A percentile compares a stretch with the other conserved stretches of the same genome.
Conservation (phyloP, 2,888 invertebrate species). For the Germaria angustata region DNA sequence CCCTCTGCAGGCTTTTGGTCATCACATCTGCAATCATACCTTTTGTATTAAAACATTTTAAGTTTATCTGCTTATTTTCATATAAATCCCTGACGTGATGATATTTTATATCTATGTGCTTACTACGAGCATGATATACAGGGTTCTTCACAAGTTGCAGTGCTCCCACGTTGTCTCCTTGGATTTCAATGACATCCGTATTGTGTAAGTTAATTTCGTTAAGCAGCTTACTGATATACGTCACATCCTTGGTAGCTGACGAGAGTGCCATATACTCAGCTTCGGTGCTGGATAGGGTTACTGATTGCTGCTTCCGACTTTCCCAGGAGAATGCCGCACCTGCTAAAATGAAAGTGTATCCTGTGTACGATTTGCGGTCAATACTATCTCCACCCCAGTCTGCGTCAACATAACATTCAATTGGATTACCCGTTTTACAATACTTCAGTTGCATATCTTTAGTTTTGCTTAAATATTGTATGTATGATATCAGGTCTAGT, state of each 20-base stretch:
- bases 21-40: constrained; percentile 51
- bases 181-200: background rate
- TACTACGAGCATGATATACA: constrained; percentile 26
- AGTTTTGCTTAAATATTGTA: background rate
- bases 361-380: constrained; percentile 63
- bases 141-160: constrained; percentile 45
- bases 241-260: background rate
- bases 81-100: background rate
- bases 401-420: constrained; percentile 6
- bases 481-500: constrained; percentile 38
- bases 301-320: constrained; percentile 33
- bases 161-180: constrained; percentile 11
- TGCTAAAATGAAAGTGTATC: no score
- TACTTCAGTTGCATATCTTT: constrained; percentile 20
- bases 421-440: background rate
- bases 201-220: background rate
- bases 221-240: background rate
- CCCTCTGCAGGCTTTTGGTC: constrained; percentile 35
- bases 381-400: constrained; percentile 45
- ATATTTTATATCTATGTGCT: constrained; percentile 49
- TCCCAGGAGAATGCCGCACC: constrained; percentile 59
- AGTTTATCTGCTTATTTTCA: background rate
- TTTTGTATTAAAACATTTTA: background rate
- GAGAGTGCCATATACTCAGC: background rate
- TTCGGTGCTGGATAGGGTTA: background rate